Evolutionary conservation across 1,140 invertebrate species (phyloP), one percentile per base, ranked within the genome.

Genomic region (Hypothenemus hampei): DNA sequence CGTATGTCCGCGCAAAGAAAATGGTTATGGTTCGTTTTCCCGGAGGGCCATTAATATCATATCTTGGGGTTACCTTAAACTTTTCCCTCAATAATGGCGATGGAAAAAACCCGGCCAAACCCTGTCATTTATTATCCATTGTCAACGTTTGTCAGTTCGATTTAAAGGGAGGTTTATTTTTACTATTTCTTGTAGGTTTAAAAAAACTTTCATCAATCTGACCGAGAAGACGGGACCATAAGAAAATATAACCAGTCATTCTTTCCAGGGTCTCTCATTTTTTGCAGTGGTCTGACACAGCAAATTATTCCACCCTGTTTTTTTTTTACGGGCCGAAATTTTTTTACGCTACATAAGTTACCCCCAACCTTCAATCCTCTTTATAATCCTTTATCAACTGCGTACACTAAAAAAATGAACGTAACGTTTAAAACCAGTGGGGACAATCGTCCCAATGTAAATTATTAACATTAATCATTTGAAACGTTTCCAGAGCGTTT

Each of bases 151-250:
- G 63, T 61, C 63, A 58, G 60, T 62, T 63, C 63, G 56, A 62
- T 65, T 62, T 63, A 55, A 55, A 55, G 49, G 51, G 61, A 60
- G 63, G 60, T 65, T 65, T 65, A 65, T 65, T 65, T 65, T 62
- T 64, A 62, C 63, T 56, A 64, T 64, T 64, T 64, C 63, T 64
- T 64, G 60, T 64, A 62, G 60, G 58, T 62, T 57, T 58, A 35
- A 62, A 64, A 62, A 64, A 58, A 62, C 47, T 60, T 58, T 58
- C 63, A 64, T 64, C 63, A 64, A 64, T 64, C 60, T 64, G 61
- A 60, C 54, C 54, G 54, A 55, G 8, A 43, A 41, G 39, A 31
- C 21, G 53, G 26, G 40, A n/a, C n/a, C n/a, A n/a, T n/a, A 60
- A 56, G 55, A 61, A 64, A 64, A 63, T 62, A 62, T 57, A 62